Evolutionary conservation across 2,113 vertebrate species (phyloP).

Genomic region (Vanacampus margaritifer): DNA sequence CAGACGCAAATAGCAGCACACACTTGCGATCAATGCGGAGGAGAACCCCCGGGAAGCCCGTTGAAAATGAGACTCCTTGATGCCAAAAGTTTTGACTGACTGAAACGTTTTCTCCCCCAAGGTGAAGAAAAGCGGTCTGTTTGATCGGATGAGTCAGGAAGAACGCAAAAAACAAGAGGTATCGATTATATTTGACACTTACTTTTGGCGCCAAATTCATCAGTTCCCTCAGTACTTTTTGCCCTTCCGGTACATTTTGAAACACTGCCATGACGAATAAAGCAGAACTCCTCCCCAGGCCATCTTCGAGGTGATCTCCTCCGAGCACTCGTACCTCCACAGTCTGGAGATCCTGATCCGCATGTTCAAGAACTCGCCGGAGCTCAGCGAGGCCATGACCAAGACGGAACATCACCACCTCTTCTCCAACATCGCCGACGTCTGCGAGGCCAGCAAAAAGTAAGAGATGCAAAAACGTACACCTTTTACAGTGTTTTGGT

Average conservation of each 20-base stretch:
- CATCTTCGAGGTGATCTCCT: constrained; percentile 97
- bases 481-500: background rate
- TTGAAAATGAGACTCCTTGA: background rate
- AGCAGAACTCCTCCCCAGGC: constrained; percentile 67
- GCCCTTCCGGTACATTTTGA: background rate
- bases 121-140: constrained; percentile 88
- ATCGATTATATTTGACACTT: constrained; percentile 19
- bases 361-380: constrained; percentile 91
- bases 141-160: constrained; percentile 79
- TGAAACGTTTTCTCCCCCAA: constrained; percentile 38
- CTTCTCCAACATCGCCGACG: constrained; percentile 93
- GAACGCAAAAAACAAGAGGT: constrained; percentile 96
- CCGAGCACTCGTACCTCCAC: constrained; percentile 94
- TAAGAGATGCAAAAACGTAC: constrained; percentile 59
- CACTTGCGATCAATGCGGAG: constrained; percentile 10
- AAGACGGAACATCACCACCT: constrained; percentile 96
- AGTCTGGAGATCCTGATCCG: constrained; percentile 92
- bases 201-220: background rate
- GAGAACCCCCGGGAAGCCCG: background rate
- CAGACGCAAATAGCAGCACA: constrained; percentile 5
- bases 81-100: background rate
- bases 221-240: background rate
- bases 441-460: constrained; percentile 92
- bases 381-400: constrained; percentile 88
- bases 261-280: background rate